Base-by-base conservation (phyloP, 2,888 invertebrate genomes). In the Amblyjoppa fuscipennis region DNA sequence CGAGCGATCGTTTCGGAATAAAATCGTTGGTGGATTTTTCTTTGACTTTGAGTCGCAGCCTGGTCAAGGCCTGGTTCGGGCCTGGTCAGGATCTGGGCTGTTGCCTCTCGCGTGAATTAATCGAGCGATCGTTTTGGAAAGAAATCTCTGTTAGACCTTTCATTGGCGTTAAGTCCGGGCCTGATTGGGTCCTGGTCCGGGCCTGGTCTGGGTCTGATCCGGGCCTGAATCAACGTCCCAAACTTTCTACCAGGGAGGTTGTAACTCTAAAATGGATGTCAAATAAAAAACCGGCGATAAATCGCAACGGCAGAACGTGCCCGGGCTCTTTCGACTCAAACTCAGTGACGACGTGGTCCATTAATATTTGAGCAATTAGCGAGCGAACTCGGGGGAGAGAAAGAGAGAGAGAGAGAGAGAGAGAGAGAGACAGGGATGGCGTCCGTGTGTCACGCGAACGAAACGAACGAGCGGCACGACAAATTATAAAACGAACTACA, bases 331-430 rank as follows among this genome's bases (percentile, higher is more conserved):
- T 45, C 59, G 25, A 70, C 45, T 53, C 56, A 68, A 78, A 78
- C 31, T 59, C 83, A 70, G 83, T 70, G 86, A 73, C 75, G 76
- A 85, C 61, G 75, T 59, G 84, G 85, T 83, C 86, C 89, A 89
- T 88, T 89, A 89, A 89, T 89, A 87, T 89, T 87, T 89, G 84
- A 85, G 84, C 89, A 89, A 90, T 91, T 91, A 90, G 89, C 87
- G 41, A 78, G 38, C 69, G 45, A 73, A 51, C 59, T 73, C 51
- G 53, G 38, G 73, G 83, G 25, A 25, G 7, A 25, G 51, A 13
- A 5, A 3, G 56, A 56, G 73, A 74, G 77, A 53, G 59, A 38
- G 20, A 20, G 56, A 56, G 73, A 74, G 77, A 53, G 59, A 38
- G 59, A 38, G 20, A 20, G 56, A 56, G 73, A 74, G 77, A 53